These are phyloP conservation scores for Lateolabrax maculatus DNA, from an alignment of 2,797 vertebrate genomes.

Conservation along the genomic window DNA sequence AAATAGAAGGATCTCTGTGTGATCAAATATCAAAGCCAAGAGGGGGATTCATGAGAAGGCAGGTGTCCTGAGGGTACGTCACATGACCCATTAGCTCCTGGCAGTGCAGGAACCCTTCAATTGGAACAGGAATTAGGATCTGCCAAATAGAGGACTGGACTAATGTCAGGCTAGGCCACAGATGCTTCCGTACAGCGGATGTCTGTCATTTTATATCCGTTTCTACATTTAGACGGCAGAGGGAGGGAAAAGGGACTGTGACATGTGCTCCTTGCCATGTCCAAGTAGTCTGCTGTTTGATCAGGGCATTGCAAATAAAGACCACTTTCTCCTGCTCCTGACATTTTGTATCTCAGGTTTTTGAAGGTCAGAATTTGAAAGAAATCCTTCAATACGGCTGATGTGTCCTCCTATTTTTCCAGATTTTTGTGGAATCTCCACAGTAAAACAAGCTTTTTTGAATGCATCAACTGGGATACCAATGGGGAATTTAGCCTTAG, in stretches of 20 bases:
- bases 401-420: slow-evolving; percentile 45
- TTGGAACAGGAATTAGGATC: slow-evolving; percentile 76
- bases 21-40: slow-evolving; percentile 52
- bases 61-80: slow-evolving; percentile 80
- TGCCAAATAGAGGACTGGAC: slow-evolving; percentile 62
- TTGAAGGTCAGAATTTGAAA: slow-evolving; percentile 67
- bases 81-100: slow-evolving; percentile 80
- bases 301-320: slow-evolving; percentile 57
- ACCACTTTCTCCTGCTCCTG: slow-evolving; percentile 42
- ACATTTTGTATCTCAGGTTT: slow-evolving; percentile 60
- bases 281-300: slow-evolving; percentile 36
- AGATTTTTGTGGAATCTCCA: background rate
- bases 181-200: slow-evolving; percentile 38
- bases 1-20: slow-evolving; percentile 82
- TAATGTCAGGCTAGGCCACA: slow-evolving; percentile 58
- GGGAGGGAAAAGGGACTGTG: slow-evolving; percentile 18
- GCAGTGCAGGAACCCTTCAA: slow-evolving; percentile 79
- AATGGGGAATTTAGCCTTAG: background rate
- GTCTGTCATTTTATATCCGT: slow-evolving; percentile 46
- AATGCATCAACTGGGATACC: background rate
- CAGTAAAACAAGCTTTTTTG: background rate
- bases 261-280: slow-evolving; percentile 9
- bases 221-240: slow-evolving; percentile 32
- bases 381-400: slow-evolving; percentile 40
- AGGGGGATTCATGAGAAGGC: slow-evolving; percentile 11